Evolutionary conservation across 2,113 vertebrate species (phyloP).

Genomic region (Notarius quadriscutis): DNA sequence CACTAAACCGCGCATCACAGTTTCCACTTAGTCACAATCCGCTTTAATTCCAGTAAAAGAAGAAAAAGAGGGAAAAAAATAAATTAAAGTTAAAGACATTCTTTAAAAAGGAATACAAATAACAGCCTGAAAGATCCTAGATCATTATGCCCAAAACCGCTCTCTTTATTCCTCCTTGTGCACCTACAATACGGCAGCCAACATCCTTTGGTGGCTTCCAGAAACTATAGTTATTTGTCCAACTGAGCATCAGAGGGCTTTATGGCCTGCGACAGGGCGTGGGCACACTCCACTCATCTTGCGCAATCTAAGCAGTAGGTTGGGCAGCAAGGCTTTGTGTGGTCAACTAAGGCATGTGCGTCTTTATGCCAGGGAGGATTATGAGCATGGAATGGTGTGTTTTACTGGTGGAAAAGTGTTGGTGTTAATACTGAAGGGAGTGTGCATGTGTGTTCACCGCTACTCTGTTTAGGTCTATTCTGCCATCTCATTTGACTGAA

Average conservation of each 20-base stretch:
- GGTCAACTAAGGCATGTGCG: conserved; percentile 56
- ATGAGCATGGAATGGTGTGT: conserved; percentile 64
- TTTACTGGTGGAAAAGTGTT: conserved; percentile 58
- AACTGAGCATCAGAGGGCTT: conserved; percentile 47
- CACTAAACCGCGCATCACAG: conserved; percentile 62
- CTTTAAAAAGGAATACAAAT: conserved; percentile 20
- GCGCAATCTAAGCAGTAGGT: conserved; percentile 57
- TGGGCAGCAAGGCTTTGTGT: conserved; percentile 56
- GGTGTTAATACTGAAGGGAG: conserved; percentile 64
- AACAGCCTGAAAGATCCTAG: conserved; percentile 33
- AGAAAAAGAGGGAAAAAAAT: conserved; percentile 56
- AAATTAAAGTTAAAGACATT: conserved; percentile 44
- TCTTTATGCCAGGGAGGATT: conserved; percentile 60
- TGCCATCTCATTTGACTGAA: conserved; percentile 40
- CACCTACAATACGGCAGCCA: conserved; percentile 41
- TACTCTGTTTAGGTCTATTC: conserved; percentile 15
- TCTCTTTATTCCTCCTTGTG: conserved; percentile 18
- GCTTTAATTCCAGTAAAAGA: conserved; percentile 61
- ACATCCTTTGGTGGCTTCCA: conserved; percentile 34
- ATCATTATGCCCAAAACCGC: conserved; percentile 12
- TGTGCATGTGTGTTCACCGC: conserved; percentile 43
- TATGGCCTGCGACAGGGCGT: conserved; percentile 57
- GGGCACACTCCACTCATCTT: conserved; percentile 53
- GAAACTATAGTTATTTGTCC: conserved; percentile 45
- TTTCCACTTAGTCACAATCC: conserved; percentile 64